These are phyloP conservation scores for Sibirionetta formosa DNA, from an alignment of 2,797 vertebrate genomes.

Conservation along the genomic window DNA sequence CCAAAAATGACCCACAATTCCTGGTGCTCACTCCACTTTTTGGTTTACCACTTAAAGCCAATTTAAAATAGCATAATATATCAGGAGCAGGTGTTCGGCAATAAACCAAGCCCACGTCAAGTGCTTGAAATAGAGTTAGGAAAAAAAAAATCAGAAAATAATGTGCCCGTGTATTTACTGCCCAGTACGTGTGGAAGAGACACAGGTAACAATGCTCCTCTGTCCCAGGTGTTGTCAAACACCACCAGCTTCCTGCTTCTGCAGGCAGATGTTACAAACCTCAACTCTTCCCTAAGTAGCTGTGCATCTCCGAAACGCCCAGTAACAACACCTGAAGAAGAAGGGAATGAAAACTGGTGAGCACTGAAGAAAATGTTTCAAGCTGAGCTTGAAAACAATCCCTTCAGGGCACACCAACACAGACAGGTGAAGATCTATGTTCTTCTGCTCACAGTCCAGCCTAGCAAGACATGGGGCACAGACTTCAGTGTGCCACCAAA, in stretches of 20 bases:
- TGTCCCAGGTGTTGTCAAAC: rapidly evolving
- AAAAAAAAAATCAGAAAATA: neutral
- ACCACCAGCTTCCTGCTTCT: neutral
- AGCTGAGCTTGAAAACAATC: neutral
- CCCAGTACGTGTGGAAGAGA: neutral
- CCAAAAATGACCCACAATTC: neutral
- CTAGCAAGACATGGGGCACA: neutral
- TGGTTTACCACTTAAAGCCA: neutral
- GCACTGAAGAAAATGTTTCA: neutral
- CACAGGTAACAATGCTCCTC: neutral
- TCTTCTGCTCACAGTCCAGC: neutral
- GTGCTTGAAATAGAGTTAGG: neutral
- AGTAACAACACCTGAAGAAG: neutral
- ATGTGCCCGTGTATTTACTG: neutral
- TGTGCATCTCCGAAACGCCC: neutral
- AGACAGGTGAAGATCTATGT: neutral
- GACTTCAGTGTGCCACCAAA: neutral
- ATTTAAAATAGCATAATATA: neutral
- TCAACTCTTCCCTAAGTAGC: neutral
- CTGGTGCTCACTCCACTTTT: neutral
- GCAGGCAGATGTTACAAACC: neutral
- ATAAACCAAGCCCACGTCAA: neutral
- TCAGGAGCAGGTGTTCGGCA: neutral
- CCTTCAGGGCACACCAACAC: neutral
- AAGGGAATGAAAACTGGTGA: neutral